Percentiles rank a stretch among this genome's conserved stretches.
Evolutionary conservation across 2,888 invertebrate genomes (phyloP).

Genomic region (Lepidocyrtinus sp.): DNA sequence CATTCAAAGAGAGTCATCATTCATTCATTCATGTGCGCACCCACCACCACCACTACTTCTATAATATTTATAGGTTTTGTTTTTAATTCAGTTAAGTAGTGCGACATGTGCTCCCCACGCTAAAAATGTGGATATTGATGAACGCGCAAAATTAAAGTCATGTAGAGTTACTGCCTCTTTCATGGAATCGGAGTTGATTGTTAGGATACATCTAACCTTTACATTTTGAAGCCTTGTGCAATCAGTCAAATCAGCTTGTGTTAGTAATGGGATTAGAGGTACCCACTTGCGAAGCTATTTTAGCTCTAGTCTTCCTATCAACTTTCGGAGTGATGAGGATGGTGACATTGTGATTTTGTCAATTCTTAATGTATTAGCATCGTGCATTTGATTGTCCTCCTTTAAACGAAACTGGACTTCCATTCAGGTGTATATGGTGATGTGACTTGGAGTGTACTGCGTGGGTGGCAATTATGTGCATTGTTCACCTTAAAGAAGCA

Average conservation of each 20-base stretch:
- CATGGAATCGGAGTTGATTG: background rate
- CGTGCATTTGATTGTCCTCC: background rate
- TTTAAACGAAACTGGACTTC: background rate
- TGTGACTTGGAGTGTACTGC: background rate
- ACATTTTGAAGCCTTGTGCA: too few species aligned
- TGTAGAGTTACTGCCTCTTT: background rate
- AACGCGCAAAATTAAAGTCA: background rate
- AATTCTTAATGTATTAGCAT: background rate
- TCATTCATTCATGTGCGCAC: conserved; percentile 1
- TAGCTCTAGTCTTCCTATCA: too few species aligned
- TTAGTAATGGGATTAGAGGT: too few species aligned
- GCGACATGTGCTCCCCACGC: background rate
- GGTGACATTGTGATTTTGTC: background rate
- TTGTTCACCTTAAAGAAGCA: conserved; percentile 46
- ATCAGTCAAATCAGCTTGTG: too few species aligned
- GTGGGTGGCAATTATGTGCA: conserved; percentile 52
- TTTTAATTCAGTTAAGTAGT: background rate
- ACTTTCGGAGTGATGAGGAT: background rate
- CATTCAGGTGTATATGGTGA: conserved; percentile 13
- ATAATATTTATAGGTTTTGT: background rate
- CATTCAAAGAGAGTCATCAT: background rate
- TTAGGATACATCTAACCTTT: too few species aligned
- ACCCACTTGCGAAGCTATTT: too few species aligned
- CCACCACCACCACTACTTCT: background rate
- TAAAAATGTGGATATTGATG: background rate